These are phyloP conservation scores for Calcarius ornatus DNA, from an alignment of 2,113 vertebrate genomes.

Conservation along the genomic window DNA sequence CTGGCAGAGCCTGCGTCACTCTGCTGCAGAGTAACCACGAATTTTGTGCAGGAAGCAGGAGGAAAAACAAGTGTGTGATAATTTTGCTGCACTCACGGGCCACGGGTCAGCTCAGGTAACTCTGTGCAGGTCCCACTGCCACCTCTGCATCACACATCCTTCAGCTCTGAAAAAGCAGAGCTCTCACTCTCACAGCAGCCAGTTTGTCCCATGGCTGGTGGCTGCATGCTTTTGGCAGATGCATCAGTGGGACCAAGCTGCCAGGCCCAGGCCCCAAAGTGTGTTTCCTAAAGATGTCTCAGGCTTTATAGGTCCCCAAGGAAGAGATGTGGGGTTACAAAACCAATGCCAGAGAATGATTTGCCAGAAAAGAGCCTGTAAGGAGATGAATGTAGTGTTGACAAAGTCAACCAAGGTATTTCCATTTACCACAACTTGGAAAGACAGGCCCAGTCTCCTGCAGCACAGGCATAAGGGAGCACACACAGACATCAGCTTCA, in stretches of 20 bases:
- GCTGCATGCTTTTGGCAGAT: not conserved
- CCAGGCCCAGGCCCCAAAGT: not conserved
- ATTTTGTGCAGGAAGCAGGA: not conserved
- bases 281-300: not conserved
- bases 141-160: fast-evolving
- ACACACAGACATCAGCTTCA: not conserved
- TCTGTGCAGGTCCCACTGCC: not conserved
- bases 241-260: not conserved
- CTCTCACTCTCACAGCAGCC: not conserved
- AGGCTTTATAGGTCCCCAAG: not conserved
- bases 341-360: not conserved
- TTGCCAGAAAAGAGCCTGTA: not conserved
- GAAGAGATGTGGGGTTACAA: not conserved
- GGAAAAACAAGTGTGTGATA: not conserved
- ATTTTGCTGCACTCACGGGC: fast-evolving
- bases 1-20: fast-evolving
- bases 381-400: not conserved
- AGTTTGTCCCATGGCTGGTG: not conserved
- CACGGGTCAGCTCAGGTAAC: not conserved
- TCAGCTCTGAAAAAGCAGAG: not conserved
- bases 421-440: not conserved
- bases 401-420: not conserved
- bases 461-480: not conserved
- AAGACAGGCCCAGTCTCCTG: not conserved
- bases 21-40: not conserved